Evolutionary conservation across 1,140 invertebrate species (phyloP).

Genomic region (Pseudomyrmex sp.): DNA sequence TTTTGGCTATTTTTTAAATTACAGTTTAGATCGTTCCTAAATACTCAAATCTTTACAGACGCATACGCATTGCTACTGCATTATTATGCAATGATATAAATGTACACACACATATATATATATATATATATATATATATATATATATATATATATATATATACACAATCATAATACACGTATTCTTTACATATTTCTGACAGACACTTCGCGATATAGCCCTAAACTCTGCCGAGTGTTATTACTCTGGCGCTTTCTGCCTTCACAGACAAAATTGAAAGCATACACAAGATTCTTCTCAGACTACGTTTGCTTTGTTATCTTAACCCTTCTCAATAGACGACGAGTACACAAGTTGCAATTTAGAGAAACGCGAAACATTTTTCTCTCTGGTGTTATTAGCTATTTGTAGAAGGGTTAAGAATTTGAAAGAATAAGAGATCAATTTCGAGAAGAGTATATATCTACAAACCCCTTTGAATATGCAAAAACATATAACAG

Average conservation of each 20-base stretch:
- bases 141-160: slow-evolving; percentile 31
- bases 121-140: slow-evolving; percentile 15
- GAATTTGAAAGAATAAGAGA: slow-evolving; percentile 26
- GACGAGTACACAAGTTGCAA: neutral
- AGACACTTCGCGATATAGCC: slow-evolving; percentile 43
- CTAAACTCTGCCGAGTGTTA: slow-evolving; percentile 38
- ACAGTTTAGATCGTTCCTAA: slow-evolving; percentile 46
- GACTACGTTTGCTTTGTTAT: slow-evolving; percentile 21
- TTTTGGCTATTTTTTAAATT: slow-evolving; percentile 59
- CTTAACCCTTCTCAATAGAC: slow-evolving; percentile 33
- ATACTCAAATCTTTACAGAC: slow-evolving; percentile 60
- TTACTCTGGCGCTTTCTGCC: neutral
- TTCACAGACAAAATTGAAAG: slow-evolving; percentile 35
- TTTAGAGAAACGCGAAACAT: neutral
- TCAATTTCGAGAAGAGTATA: slow-evolving; percentile 43
- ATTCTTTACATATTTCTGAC: slow-evolving; percentile 49
- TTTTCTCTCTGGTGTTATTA: slow-evolving; percentile 4
- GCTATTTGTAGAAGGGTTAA: slow-evolving; percentile 37
- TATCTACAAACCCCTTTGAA: slow-evolving; percentile 29
- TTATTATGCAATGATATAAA: slow-evolving; percentile 27
- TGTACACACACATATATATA: slow-evolving; percentile 2
- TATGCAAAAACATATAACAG: neutral
- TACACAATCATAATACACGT: slow-evolving; percentile 60
- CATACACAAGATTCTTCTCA: neutral
- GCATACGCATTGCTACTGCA: slow-evolving; percentile 55